phyloP scores from a whole-genome alignment of 2,797 vertebrate genomes.

The Heliangelus exortis region DNA sequence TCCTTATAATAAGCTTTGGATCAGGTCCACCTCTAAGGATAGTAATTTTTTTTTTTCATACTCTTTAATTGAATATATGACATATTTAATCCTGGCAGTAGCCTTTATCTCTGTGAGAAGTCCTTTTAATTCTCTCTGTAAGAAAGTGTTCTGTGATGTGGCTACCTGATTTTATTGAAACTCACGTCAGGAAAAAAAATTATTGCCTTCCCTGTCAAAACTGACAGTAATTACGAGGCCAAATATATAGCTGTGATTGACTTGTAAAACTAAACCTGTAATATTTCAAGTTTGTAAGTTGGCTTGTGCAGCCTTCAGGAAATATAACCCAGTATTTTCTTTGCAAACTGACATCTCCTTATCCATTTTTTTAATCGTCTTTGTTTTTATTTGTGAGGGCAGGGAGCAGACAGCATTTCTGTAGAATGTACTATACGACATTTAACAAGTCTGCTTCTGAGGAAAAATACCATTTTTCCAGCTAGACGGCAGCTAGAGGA shows the following conservation, averaged over 20 bases:
- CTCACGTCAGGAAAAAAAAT: constrained; percentile 36
- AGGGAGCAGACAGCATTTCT: background rate
- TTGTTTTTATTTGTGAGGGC: constrained; percentile 40
- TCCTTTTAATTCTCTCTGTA: constrained; percentile 51
- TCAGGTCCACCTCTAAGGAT: background rate
- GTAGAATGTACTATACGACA: background rate
- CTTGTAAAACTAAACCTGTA: constrained; percentile 60
- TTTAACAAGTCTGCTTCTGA: constrained; percentile 19
- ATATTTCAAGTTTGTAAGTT: constrained; percentile 55
- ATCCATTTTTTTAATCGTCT: constrained; percentile 38
- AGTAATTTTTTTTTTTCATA: background rate
- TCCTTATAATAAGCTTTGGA: background rate
- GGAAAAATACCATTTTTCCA: constrained; percentile 9
- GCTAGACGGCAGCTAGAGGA: constrained; percentile 21
- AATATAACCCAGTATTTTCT: constrained; percentile 36
- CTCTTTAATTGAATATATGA: constrained; percentile 26
- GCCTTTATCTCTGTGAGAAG: constrained; percentile 53
- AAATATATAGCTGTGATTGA: constrained; percentile 64
- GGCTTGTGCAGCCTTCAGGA: constrained; percentile 38
- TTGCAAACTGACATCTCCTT: constrained; percentile 43
- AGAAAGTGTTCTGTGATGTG: constrained; percentile 53
- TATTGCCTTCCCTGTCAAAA: constrained; percentile 53
- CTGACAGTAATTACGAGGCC: constrained; percentile 60
- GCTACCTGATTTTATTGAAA: constrained; percentile 64
- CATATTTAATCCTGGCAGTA: constrained; percentile 32